Conservation (phyloP, 2,113 vertebrate species). For the Podarcis muralis region DNA sequence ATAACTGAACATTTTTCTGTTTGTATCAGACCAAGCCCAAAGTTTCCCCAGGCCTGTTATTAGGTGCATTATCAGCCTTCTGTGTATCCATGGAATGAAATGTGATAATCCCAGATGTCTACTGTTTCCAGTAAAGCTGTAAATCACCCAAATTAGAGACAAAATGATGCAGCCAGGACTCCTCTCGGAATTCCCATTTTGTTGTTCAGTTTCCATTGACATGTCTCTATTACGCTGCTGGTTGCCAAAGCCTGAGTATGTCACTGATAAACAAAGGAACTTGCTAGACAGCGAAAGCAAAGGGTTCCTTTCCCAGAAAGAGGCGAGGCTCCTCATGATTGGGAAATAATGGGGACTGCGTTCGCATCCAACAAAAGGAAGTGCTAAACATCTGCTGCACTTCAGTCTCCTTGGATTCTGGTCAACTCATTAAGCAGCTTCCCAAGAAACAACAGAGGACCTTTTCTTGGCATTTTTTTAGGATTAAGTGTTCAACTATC, state of each 20-base stretch:
- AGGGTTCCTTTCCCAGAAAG: slow-evolving; percentile 35
- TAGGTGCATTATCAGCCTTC: slow-evolving; percentile 6
- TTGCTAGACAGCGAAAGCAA: slow-evolving; percentile 52
- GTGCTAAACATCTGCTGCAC: slow-evolving; percentile 53
- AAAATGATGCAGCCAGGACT: slow-evolving; percentile 18
- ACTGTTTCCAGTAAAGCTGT: slow-evolving; percentile 26
- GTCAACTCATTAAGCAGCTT: slow-evolving; percentile 61
- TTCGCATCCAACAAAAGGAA: slow-evolving; percentile 67
- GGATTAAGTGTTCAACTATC: slow-evolving; percentile 48
- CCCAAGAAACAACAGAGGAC: slow-evolving; percentile 51
- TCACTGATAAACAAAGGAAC: slow-evolving; percentile 47
- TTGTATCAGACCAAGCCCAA: background rate
- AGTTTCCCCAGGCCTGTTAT: background rate
- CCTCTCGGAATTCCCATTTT: slow-evolving; percentile 50
- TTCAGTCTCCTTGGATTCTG: slow-evolving; percentile 55
- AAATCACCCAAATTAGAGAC: slow-evolving; percentile 42
- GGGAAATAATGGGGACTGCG: slow-evolving; percentile 58
- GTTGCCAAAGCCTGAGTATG: slow-evolving; percentile 53
- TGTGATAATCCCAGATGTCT: slow-evolving; percentile 17
- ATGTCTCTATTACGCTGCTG: slow-evolving; percentile 25
- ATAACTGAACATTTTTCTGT: slow-evolving; percentile 16
- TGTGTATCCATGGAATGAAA: slow-evolving; percentile 23
- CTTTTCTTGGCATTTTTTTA: slow-evolving; percentile 49
- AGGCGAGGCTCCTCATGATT: slow-evolving; percentile 13
- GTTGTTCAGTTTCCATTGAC: slow-evolving; percentile 23